These are phyloP conservation scores for Nothoprocta pentlandii DNA, from an alignment of 2,113 vertebrate genomes.

Conservation along the genomic window DNA sequence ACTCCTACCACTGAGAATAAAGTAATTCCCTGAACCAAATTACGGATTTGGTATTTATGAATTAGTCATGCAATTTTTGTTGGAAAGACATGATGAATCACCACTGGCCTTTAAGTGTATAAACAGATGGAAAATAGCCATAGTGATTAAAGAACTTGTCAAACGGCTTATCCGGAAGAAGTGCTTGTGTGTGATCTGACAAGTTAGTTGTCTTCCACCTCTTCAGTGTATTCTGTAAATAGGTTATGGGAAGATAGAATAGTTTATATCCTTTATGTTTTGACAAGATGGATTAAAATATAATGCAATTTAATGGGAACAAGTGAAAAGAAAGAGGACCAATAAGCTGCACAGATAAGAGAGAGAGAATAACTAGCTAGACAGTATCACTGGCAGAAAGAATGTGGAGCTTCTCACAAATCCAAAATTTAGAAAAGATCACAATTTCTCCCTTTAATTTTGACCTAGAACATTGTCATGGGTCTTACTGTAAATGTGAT, in stretches of 20 bases:
- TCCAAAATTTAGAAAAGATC: not conserved
- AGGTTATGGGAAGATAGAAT: not conserved
- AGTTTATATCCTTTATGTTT: not conserved
- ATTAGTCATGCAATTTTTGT: conserved; percentile 6
- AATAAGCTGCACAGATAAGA: not conserved
- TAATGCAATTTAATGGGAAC: not conserved
- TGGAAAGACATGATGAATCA: not conserved
- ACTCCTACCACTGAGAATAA: not conserved
- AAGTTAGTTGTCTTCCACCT: not conserved
- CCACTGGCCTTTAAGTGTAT: not conserved
- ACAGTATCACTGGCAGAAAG: not conserved
- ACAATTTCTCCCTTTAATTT: not conserved
- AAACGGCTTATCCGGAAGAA: not conserved
- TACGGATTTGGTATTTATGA: conserved; percentile 1
- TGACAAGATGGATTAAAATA: not conserved
- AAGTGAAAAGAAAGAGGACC: not conserved
- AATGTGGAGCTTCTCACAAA: not conserved
- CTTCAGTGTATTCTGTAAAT: not conserved
- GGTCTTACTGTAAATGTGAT: not conserved
- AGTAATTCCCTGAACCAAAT: not conserved
- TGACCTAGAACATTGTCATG: not conserved
- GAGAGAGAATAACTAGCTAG: not conserved
- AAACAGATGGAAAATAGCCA: not conserved
- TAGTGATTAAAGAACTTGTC: not conserved
- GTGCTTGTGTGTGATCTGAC: not conserved